Conservation (phyloP, 37 sponge, comb jelly and placozoan genomes). For the Ianthella basta region DNA sequence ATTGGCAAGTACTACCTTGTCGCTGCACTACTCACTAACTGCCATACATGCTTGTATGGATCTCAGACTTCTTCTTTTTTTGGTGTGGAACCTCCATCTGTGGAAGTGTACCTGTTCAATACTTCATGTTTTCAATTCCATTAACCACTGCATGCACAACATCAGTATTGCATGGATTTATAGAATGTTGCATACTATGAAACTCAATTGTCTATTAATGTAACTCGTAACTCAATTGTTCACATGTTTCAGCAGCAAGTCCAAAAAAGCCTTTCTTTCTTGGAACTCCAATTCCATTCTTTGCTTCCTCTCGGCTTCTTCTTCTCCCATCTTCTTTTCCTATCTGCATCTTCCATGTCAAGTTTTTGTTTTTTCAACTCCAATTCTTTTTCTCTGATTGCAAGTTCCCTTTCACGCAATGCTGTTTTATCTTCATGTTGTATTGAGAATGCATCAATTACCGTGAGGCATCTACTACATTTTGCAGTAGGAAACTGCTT, state of each 20-base stretch:
- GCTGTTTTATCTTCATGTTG: neutral
- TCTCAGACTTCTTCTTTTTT: neutral
- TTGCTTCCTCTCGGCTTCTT: neutral
- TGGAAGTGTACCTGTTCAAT: neutral
- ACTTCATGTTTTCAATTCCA: neutral
- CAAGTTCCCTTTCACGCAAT: neutral
- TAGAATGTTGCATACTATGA: no score
- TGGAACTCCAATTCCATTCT: neutral
- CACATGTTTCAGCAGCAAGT: neutral
- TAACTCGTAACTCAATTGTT: neutral
- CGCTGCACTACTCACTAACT: conserved; percentile 1
- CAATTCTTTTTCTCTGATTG: no score
- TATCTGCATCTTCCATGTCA: neutral
- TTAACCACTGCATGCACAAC: no score
- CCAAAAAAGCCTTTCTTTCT: neutral
- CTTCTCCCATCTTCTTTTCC: neutral
- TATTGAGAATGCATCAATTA: neutral
- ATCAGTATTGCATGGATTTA: neutral
- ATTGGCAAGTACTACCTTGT: conserved; percentile 9
- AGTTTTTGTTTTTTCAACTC: neutral
- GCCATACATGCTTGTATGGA: neutral
- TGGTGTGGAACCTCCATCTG: conserved; percentile 2
- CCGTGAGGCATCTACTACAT: neutral
- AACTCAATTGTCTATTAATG: no score
- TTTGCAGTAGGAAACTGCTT: neutral